A percentile compares a stretch with the other conserved stretches of the same genome.
Conservation (phyloP, 1,140 invertebrate genomes). For the Ptiloglossa arizonensis region DNA sequence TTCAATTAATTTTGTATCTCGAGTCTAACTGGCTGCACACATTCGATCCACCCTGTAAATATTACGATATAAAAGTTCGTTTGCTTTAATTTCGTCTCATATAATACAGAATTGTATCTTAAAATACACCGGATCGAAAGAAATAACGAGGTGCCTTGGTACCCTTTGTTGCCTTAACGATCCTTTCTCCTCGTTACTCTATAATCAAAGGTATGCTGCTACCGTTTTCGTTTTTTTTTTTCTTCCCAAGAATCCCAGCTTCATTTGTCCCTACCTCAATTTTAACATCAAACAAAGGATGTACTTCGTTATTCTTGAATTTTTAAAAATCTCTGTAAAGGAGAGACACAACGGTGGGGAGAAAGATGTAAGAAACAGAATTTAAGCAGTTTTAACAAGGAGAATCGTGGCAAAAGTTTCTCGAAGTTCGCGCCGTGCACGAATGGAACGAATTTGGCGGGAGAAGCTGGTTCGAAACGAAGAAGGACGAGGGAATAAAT, state of each 20-base stretch:
- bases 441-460: constrained; percentile 9
- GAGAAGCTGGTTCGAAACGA: not conserved
- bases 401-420: constrained; percentile 25
- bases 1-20: not conserved
- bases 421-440: constrained; percentile 28
- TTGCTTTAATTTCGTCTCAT: not conserved
- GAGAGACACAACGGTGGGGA: constrained; percentile 32
- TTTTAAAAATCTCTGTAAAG: constrained; percentile 10
- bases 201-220: constrained; percentile 10
- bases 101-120: not conserved
- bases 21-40: too few species aligned
- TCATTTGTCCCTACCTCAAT: constrained; percentile 24
- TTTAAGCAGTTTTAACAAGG: constrained; percentile 44
- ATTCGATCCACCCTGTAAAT: not conserved
- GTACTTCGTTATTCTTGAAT: constrained; percentile 44
- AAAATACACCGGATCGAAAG: constrained; percentile 8
- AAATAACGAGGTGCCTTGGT: constrained; percentile 23
- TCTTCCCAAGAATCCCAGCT: constrained; percentile 17
- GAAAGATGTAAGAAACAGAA: constrained; percentile 19
- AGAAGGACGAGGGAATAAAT: not conserved
- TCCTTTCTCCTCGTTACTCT: constrained; percentile 34
- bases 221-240: not conserved
- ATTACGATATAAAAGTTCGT: not conserved
- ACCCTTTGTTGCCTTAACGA: constrained; percentile 29
- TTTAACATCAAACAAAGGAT: constrained; percentile 19